phyloP scores from a whole-genome alignment of 2,888 invertebrate genomes.

The Myopa testacea region DNA sequence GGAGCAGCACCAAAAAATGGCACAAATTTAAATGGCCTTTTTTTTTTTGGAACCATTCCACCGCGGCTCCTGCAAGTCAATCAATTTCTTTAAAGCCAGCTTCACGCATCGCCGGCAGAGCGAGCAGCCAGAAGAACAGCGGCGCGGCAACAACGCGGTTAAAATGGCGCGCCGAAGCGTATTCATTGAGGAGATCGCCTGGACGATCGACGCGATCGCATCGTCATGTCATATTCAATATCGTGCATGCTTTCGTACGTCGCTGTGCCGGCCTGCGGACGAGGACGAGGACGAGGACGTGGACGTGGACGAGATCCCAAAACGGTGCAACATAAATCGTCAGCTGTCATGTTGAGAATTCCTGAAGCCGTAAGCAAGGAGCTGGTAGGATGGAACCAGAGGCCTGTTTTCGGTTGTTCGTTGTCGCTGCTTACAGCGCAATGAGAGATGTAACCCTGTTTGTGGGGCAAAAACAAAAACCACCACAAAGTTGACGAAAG shows the following conservation, averaged over 20 bases:
- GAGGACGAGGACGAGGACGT: constrained; percentile 8
- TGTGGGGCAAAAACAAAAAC: background rate
- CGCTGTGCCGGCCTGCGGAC: background rate
- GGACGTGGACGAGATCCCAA: constrained; percentile 26
- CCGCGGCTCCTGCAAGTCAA: constrained; percentile 11
- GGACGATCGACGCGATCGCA: constrained; percentile 32
- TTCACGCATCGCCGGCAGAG: background rate
- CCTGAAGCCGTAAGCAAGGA: background rate
- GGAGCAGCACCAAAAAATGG: constrained; percentile 13
- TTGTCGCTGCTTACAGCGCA: background rate
- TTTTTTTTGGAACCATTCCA: background rate
- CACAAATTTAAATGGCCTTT: background rate
- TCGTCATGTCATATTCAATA: constrained; percentile 43
- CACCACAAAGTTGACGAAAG: no score
- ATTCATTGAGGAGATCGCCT: constrained; percentile 17
- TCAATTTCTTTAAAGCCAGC: constrained; percentile 5
- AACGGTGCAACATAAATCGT: constrained; percentile 43
- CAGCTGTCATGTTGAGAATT: constrained; percentile 39
- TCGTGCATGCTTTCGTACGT: background rate
- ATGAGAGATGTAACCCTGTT: background rate
- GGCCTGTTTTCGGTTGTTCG: background rate
- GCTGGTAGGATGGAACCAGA: no score
- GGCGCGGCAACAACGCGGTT: background rate
- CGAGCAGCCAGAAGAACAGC: background rate
- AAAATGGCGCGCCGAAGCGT: constrained; percentile 21